Evolutionary conservation across 1,140 invertebrate genomes (phyloP).

Genomic region (Hypsibius dujardini): DNA sequence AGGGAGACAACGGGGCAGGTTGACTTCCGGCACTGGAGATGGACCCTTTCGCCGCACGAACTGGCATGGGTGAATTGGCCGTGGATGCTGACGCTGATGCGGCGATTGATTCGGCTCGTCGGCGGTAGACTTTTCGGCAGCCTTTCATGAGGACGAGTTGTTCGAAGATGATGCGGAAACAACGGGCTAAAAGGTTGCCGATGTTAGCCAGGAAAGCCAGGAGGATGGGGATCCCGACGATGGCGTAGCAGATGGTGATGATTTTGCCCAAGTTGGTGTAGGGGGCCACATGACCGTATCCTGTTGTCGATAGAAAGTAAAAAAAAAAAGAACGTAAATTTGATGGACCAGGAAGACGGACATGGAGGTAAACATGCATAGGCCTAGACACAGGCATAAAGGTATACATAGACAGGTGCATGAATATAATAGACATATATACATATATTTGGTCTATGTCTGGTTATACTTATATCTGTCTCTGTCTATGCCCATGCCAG

Average conservation of each 20-base stretch:
- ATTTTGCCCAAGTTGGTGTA: conserved; percentile 78
- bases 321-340: conserved; percentile 24
- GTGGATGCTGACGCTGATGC: too few species aligned
- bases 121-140: neutral
- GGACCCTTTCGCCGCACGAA: neutral
- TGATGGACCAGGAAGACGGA: neutral
- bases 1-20: too few species aligned
- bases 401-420: conserved; percentile 60
- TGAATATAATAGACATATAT: too few species aligned
- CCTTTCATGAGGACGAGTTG: conserved; percentile 12
- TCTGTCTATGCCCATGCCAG: too few species aligned
- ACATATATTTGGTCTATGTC: too few species aligned
- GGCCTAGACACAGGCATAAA: too few species aligned
- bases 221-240: conserved; percentile 82
- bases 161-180: conserved; percentile 60
- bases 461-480: too few species aligned
- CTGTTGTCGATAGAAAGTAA: conserved; percentile 35
- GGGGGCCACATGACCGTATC: conserved; percentile 84
- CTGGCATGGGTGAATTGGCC: neutral
- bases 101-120: neutral
- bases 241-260: conserved; percentile 84
- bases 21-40: neutral
- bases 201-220: conserved; percentile 81
- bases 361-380: too few species aligned
- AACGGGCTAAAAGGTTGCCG: conserved; percentile 83